Percentiles rank a stretch among this genome's conserved stretches.
Evolutionary conservation across 2,797 vertebrate genomes (phyloP).

Genomic region (Neostethus bicornis): DNA sequence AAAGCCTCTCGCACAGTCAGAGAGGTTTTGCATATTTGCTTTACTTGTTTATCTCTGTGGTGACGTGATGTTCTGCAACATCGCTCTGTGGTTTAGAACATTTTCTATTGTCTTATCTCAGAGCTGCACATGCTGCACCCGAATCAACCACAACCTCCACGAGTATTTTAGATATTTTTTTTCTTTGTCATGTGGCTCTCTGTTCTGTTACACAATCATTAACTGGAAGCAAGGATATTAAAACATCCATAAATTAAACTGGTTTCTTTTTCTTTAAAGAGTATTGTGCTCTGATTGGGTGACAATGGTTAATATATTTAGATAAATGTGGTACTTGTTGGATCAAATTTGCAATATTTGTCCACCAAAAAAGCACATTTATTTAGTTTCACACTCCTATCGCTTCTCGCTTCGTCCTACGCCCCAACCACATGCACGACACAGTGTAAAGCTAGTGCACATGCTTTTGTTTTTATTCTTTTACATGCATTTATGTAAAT

Average conservation of each 20-base stretch:
- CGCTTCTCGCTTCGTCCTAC: too few relatives aligned
- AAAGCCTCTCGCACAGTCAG: not conserved
- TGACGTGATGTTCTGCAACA: constrained; percentile 3
- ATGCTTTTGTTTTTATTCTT: too few relatives aligned
- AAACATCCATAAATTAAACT: not conserved
- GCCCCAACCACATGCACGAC: too few relatives aligned
- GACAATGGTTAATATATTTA: not conserved
- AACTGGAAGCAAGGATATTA: not conserved
- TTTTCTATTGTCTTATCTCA: constrained; percentile 34
- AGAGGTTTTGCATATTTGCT: not conserved
- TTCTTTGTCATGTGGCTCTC: constrained; percentile 9
- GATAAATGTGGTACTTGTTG: too few relatives aligned
- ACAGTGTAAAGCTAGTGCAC: too few relatives aligned
- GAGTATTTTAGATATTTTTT: constrained; percentile 15
- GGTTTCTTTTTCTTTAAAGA: not conserved
- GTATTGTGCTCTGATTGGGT: not conserved
- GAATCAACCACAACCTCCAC: constrained; percentile 7
- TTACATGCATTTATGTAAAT: too few relatives aligned
- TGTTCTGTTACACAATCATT: not conserved
- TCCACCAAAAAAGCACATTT: too few relatives aligned
- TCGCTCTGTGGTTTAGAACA: not conserved
- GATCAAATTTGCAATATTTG: too few relatives aligned
- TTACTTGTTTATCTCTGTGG: not conserved
- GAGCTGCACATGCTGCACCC: constrained; percentile 14
- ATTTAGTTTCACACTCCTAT: too few relatives aligned